A percentile compares a stretch with the other conserved stretches of the same genome.
Conservation (phyloP, 2,797 vertebrate genomes). For the Smutsia gigantea region DNA sequence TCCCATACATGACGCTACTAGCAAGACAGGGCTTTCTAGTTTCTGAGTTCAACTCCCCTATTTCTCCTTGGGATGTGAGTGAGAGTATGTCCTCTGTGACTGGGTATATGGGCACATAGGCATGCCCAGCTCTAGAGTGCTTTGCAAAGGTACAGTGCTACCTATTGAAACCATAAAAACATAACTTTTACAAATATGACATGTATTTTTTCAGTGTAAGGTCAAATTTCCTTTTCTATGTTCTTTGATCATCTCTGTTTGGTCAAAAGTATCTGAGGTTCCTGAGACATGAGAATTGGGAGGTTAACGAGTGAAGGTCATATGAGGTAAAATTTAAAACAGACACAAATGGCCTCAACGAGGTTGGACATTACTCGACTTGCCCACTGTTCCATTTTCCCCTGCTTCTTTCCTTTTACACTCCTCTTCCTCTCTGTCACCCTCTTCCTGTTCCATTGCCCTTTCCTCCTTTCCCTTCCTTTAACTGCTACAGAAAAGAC, state of each 20-base stretch:
- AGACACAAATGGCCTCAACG: not conserved
- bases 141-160: not conserved
- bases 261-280: not conserved
- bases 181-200: not conserved
- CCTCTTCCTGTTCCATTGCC: not conserved
- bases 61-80: fast-evolving
- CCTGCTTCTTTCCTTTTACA: not conserved
- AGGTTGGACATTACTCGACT: too few species aligned
- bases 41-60: not conserved
- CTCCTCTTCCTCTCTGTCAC: not conserved
- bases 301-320: not conserved
- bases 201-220: not conserved
- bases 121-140: not conserved
- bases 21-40: too few species aligned
- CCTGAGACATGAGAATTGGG: not conserved
- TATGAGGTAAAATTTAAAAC: not conserved
- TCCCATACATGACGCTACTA: not conserved
- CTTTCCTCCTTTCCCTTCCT: not conserved
- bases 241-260: not conserved
- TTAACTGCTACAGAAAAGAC: not conserved
- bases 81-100: not conserved
- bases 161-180: not conserved
- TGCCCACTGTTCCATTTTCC: not conserved
- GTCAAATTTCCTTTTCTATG: not conserved
- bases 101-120: not conserved